Evolutionary conservation across 1,140 invertebrate species (phyloP).

Genomic region (Planococcus citri): DNA sequence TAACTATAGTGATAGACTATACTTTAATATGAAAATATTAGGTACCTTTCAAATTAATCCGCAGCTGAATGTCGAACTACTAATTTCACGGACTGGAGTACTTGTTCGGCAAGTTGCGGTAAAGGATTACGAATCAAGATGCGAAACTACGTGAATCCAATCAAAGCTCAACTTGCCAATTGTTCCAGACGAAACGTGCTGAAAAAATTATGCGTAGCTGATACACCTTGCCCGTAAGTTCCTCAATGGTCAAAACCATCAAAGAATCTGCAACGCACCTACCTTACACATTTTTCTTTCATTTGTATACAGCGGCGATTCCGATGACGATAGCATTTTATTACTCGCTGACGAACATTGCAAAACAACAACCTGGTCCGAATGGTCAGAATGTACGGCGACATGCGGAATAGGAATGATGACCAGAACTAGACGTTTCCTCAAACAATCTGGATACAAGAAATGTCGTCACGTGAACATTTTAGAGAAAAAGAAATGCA

Average conservation of each 20-base stretch:
- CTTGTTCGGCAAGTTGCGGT: conserved; percentile 60
- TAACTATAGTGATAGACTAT: background rate
- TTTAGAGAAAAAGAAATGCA: conserved; percentile 64
- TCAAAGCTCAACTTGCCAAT: conserved; percentile 28
- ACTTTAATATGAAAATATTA: too few species aligned
- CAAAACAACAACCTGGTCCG: conserved; percentile 53
- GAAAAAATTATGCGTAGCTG: conserved; percentile 75
- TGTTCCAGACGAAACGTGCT: conserved; percentile 69
- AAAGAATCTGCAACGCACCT: background rate
- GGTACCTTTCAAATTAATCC: background rate
- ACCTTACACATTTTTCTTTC: conserved; percentile 45
- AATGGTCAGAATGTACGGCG: conserved; percentile 70
- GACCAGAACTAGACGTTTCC: conserved; percentile 28
- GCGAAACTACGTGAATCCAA: conserved; percentile 46
- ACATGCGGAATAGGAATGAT: conserved; percentile 72
- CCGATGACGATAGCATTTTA: background rate
- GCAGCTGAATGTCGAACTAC: conserved; percentile 49
- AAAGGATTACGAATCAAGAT: conserved; percentile 36
- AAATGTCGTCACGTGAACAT: conserved; percentile 55
- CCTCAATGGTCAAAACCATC: background rate
- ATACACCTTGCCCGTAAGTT: conserved; percentile 43
- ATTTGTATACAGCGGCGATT: background rate
- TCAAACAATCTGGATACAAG: conserved; percentile 42
- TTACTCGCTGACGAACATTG: conserved; percentile 39
- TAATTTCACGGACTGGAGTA: conserved; percentile 59